Base-by-base conservation (phyloP, 1,140 invertebrate species). In the Lineus longissimus region DNA sequence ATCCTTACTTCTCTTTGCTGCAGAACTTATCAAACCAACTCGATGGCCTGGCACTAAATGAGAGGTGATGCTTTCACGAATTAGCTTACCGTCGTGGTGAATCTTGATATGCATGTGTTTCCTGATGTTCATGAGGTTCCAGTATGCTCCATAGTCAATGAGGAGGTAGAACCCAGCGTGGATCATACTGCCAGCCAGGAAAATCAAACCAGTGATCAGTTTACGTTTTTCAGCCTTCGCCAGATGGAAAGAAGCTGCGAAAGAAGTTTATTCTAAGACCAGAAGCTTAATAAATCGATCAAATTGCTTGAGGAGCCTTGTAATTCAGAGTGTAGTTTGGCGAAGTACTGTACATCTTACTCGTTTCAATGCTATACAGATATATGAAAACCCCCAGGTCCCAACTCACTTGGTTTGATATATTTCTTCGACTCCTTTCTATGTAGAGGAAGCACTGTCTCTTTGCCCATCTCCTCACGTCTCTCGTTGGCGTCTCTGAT, bases 91-190 rank as follows among this genome's bases (percentile, higher is more conserved):
- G 59, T 76, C 77, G 27, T 68, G 41, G 25, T 68, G 58, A 0
- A 83, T 83, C 62, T 86, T 81, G 9, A 82, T 54, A 54, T 85
- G 77, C n/a, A 88, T 88, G 75, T 91, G 85, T 64, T 84, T 82
- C 7, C 85, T 82, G 54, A 92, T 87, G 0, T 86, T 83, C 60
- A 82, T 80, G 27, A 93, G 73, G 15, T 92, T 81, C 87, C 88
- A 90, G 73, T 87, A 92, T 0, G 93, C 78, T 51, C 86, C 85
- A 73, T 90, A 90, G 77, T 93, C 91, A 2, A 86, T 85, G 15
- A 86, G 72, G 69, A 92, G 86, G 66, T 91, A 88, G 36, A 88
- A 86, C 2, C 83, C 71, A 0, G 91, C 78, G 76, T 91, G 90
- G 45, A 89, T 81, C 0, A 86, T 86, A 1, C 86, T 85, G 11